These are phyloP conservation scores for Pterocles burchelli DNA, from an alignment of 2,113 vertebrate species.

Conservation along the genomic window DNA sequence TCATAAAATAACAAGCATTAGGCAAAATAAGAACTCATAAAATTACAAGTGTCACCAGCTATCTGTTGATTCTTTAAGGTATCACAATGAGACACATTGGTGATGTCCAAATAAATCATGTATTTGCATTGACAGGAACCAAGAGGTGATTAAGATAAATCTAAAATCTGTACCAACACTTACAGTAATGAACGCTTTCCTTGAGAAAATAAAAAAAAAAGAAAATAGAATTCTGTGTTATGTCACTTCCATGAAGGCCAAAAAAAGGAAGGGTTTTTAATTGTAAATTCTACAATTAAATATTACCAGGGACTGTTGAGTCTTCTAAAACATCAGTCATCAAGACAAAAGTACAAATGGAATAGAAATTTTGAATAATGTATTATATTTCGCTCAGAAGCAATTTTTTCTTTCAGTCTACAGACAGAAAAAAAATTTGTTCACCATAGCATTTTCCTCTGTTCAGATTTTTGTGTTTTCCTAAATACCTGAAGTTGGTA, in stretches of 20 bases:
- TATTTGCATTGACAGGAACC: not conserved
- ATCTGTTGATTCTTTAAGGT: not conserved
- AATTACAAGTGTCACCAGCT: not conserved
- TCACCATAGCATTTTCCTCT: not conserved
- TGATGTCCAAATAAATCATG: not conserved
- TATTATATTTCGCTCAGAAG: not conserved
- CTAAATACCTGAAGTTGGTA: not conserved
- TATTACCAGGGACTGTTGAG: not conserved
- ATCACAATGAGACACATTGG: not conserved
- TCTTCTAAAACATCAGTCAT: not conserved
- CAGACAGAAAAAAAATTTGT: not conserved
- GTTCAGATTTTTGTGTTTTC: not conserved
- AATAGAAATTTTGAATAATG: not conserved
- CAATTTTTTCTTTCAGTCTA: slow-evolving; percentile 15
- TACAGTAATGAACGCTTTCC: not conserved
- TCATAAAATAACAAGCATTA: not conserved
- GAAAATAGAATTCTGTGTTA: not conserved
- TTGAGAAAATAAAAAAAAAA: not conserved
- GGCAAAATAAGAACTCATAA: not conserved
- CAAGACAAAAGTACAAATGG: not conserved
- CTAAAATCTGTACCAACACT: not conserved
- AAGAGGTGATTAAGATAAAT: not conserved
- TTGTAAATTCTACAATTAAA: not conserved
- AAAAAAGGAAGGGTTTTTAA: not conserved
- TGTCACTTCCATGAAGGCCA: not conserved